phyloP scores from a whole-genome alignment of 1,140 invertebrate genomes.

The Nixonia krombeini region DNA sequence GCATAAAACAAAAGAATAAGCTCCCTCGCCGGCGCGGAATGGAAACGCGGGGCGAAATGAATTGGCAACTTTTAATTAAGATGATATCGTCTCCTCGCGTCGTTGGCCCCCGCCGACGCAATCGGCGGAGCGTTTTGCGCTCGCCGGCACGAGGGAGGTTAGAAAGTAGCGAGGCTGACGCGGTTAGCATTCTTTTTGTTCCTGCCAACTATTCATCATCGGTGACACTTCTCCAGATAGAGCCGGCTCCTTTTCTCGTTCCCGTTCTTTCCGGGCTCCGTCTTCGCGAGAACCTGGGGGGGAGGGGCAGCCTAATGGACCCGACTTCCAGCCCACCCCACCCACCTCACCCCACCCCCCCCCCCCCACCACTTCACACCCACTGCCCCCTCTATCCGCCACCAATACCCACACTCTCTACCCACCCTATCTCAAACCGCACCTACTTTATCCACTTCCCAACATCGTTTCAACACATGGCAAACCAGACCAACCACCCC shows the following conservation, averaged over 20 bases:
- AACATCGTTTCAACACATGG: too few species aligned
- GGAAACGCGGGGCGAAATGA: constrained; percentile 64
- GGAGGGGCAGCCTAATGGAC: constrained; percentile 67
- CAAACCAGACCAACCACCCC: too few species aligned
- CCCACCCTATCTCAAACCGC: too few species aligned
- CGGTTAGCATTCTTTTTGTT: constrained; percentile 72
- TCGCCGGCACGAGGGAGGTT: constrained; percentile 37
- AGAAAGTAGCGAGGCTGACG: constrained; percentile 49
- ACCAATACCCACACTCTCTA: too few species aligned
- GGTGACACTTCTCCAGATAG: constrained; percentile 71
- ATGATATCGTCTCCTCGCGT: constrained; percentile 64
- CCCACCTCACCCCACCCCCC: constrained; percentile 2
- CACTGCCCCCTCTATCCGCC: too few species aligned
- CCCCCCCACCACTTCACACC: too few species aligned
- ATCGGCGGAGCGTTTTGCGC: constrained; percentile 40
- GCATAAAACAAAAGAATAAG: constrained; percentile 65
- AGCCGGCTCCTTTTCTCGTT: constrained; percentile 51
- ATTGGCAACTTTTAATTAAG: constrained; percentile 74
- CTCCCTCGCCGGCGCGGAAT: constrained; percentile 28
- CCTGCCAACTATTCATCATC: constrained; percentile 73
- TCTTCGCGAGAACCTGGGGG: constrained; percentile 51
- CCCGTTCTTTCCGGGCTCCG: constrained; percentile 21
- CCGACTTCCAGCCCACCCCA: constrained; percentile 22
- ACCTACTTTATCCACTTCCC: too few species aligned
- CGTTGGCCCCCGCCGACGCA: constrained; percentile 33